Base-by-base conservation (phyloP, 1,140 invertebrate species). In the Helicoverpa zea region DNA sequence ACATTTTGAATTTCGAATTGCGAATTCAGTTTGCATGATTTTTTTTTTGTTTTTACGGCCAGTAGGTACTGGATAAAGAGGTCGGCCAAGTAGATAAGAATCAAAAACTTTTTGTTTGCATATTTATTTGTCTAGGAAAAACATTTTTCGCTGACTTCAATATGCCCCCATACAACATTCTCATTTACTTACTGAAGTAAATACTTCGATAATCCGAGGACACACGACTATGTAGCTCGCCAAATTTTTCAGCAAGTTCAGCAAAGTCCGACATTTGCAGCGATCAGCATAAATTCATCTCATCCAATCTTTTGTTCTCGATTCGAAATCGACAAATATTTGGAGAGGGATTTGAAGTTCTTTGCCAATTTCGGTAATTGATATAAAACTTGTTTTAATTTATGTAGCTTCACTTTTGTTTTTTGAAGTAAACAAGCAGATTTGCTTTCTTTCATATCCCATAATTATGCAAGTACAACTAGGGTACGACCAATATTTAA, bases 1-100 rank as follows among this genome's bases (percentile, higher is more conserved):
- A 76, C 29, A 77, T 77, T 77, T 77, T 66, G 66, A 77, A 77
- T 66, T 66, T 12, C 64, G 64, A 79, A 68, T 61, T 72, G 72
- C 64, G 59, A 72, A 72, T 79, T 63, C 66, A 52, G 18, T 30
- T 30, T 30, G 49, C 12, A 30, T 54, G 14, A n/a, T 70, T 72
- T 29, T 30, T 72, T 43, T 43, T 43, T 43, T 7, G 4, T 43
- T 43, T 43, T 43, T 1, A 0, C 35, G 35, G 35, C 35, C 35
- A 43, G 23, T 54, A 30, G 11, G 49, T 30, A 30, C 16, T 72
- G 12, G 23, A 16, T 72, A 10, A 0, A 14, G 1, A 14, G 23
- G 43, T n/a, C 12, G 43, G 3, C 3, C 13, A 49, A 23, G 2
- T 16, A 7, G 18, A 7, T 7, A 35, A 35, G 35, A 35, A 35